Evolutionary conservation across 2,797 vertebrate genomes (phyloP).

Genomic region (Myotis myotis): DNA sequence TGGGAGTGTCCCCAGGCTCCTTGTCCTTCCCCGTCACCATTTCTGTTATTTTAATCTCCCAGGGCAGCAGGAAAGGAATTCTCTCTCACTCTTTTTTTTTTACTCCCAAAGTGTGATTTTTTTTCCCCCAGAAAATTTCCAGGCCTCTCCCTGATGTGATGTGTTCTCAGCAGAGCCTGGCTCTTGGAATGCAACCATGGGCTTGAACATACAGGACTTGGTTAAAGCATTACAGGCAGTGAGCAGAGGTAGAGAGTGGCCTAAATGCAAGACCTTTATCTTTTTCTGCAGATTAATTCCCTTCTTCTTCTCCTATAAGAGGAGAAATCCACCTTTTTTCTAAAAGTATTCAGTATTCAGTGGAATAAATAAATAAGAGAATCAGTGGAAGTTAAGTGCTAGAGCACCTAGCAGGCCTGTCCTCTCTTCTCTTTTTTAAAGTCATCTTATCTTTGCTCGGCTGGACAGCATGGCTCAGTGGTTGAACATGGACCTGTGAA

Average conservation of each 20-base stretch:
- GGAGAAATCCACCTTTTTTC: not conserved
- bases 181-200: not conserved
- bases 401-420: fast-evolving
- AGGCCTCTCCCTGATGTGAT: not conserved
- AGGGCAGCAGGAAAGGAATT: not conserved
- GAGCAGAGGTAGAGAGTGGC: not conserved
- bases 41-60: not conserved
- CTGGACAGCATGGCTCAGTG: too few species aligned
- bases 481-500: too few species aligned
- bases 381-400: not conserved
- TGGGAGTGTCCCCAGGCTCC: not conserved
- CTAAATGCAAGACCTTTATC: not conserved
- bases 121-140: not conserved
- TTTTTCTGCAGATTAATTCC: not conserved
- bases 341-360: not conserved
- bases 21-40: too few species aligned
- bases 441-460: not conserved
- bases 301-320: not conserved
- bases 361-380: not conserved
- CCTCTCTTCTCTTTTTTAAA: not conserved
- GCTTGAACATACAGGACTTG: not conserved
- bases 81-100: not conserved
- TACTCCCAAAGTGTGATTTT: not conserved
- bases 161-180: not conserved
- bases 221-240: not conserved